Conservation (phyloP, 1,140 invertebrate species). For the Nebria ingens region DNA sequence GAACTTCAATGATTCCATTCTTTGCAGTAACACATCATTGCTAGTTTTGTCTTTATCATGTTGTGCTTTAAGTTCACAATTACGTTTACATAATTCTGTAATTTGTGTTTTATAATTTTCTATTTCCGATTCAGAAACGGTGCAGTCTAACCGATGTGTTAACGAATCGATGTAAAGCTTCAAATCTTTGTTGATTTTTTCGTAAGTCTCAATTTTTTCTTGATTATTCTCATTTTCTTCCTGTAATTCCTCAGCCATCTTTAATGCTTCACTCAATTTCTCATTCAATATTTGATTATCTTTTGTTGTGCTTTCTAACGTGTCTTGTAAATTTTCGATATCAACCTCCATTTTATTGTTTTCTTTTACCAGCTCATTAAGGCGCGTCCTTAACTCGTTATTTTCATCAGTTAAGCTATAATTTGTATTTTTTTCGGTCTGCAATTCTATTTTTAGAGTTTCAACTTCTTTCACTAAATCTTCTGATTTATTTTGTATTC, state of each 20-base stretch:
- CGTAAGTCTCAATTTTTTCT: not conserved
- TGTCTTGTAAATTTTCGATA: not conserved
- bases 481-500: not conserved
- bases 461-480: not conserved
- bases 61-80: not conserved
- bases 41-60: not conserved
- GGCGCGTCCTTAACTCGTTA: not conserved
- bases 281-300: not conserved
- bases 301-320: not conserved
- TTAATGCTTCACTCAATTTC: not conserved
- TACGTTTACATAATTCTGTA: not conserved
- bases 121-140: not conserved
- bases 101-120: not conserved
- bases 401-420: not conserved
- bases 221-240: not conserved
- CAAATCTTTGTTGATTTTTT: not conserved
- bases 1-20: not conserved
- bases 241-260: not conserved
- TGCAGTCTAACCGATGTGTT: not conserved
- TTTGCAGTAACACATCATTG: not conserved
- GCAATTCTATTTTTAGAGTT: not conserved
- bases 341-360: not conserved
- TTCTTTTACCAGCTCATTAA: not conserved
- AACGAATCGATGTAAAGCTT: not conserved
- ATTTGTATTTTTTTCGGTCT: not conserved